These are phyloP conservation scores for Halictus quadricinctus DNA, from an alignment of 2,888 invertebrate species.

Conservation along the genomic window DNA sequence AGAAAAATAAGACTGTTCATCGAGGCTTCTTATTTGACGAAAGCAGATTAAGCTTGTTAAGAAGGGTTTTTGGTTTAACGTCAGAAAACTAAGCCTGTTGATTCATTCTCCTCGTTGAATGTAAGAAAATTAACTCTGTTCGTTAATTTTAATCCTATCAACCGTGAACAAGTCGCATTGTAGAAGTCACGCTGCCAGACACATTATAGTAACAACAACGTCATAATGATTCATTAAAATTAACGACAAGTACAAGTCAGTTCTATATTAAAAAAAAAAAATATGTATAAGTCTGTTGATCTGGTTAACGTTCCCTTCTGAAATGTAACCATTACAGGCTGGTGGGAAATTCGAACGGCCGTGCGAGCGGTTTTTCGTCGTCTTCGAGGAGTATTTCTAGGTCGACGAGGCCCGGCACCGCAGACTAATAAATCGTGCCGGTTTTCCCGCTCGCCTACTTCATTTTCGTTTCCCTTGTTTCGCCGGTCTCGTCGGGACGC, in stretches of 20 bases:
- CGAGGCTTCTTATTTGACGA: neutral
- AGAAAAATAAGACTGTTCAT: neutral
- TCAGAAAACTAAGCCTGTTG: neutral
- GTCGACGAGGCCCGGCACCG: neutral
- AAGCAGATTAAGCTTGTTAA: neutral
- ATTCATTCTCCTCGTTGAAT: neutral
- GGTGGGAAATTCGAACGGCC: neutral
- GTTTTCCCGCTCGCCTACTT: conserved; percentile 19
- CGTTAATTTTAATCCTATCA: neutral
- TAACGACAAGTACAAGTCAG: no score
- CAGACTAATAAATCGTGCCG: conserved; percentile 59
- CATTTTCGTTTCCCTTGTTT: conserved; percentile 41
- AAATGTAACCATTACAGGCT: neutral
- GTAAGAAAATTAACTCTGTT: neutral
- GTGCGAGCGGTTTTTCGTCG: neutral
- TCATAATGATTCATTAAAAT: neutral
- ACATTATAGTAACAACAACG: neutral
- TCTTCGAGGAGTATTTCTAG: conserved; percentile 1
- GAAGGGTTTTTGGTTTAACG: neutral
- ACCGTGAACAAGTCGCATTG: neutral
- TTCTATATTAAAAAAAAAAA: no score
- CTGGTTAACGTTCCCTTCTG: neutral
- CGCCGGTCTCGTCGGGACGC: conserved; percentile 18
- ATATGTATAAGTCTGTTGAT: no score
- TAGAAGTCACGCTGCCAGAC: neutral